These are phyloP conservation scores for Polymixis flavicincta DNA, from an alignment of 2,888 invertebrate genomes.

Conservation along the genomic window DNA sequence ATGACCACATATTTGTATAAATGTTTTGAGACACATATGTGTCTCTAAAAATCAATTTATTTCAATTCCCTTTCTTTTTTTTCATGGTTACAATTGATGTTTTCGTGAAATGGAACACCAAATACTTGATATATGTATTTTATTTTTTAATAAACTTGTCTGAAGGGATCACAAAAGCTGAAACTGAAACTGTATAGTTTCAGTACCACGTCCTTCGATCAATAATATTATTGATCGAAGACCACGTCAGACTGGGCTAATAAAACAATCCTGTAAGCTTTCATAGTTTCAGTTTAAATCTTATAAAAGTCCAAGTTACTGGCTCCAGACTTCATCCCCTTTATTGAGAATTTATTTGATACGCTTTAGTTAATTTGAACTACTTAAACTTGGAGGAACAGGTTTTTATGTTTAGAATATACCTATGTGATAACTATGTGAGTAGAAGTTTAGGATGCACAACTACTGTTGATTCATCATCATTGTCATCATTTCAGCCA, in stretches of 20 bases:
- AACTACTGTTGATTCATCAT: not conserved
- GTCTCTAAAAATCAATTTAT: no score
- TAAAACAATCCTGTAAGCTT: conserved; percentile 32
- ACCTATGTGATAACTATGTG: conserved; percentile 7
- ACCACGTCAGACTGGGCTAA: conserved; percentile 22
- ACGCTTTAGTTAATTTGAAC: conserved; percentile 55
- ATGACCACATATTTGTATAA: no score
- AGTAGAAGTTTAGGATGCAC: not conserved
- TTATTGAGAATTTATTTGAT: conserved; percentile 56
- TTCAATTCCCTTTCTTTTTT: not conserved
- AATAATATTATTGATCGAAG: no score
- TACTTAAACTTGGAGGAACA: conserved; percentile 25
- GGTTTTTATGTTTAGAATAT: conserved; percentile 19
- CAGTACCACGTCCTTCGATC: not conserved
- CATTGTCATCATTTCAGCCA: no score
- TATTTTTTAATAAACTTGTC: no score
- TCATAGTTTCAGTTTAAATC: conserved; percentile 42
- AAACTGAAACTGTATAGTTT: conserved; percentile 3
- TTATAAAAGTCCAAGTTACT: conserved; percentile 55
- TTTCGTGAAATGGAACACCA: not conserved
- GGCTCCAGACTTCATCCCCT: conserved; percentile 32
- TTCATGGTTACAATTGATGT: not conserved
- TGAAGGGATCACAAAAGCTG: not conserved
- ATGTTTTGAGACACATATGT: no score
- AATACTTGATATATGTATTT: not conserved